Evolutionary conservation across 2,888 invertebrate species (phyloP).

Genomic region (Xestia ashworthii): DNA sequence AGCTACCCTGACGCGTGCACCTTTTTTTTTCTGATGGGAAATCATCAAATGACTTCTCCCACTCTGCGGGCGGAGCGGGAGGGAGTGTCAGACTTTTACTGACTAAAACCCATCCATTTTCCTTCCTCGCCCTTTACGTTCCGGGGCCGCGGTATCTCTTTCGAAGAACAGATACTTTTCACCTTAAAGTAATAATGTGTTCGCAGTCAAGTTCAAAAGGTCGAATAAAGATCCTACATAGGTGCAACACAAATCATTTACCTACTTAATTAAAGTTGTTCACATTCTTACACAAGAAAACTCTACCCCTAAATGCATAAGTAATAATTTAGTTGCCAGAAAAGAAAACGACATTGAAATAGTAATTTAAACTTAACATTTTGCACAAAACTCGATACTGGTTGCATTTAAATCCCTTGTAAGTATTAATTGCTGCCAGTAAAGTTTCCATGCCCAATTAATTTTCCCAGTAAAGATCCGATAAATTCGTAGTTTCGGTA

Average conservation of each 20-base stretch:
- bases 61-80: no score
- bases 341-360: slow-evolving; percentile 17
- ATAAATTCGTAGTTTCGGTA: slow-evolving; percentile 59
- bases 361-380: slow-evolving; percentile 16
- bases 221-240: background rate
- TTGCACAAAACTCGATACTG: slow-evolving; percentile 31
- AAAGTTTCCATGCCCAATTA: slow-evolving; percentile 65
- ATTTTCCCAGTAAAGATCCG: slow-evolving; percentile 64
- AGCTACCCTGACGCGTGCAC: no score
- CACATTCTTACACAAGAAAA: background rate
- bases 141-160: no score
- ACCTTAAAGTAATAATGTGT: background rate
- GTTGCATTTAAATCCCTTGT: slow-evolving; percentile 33
- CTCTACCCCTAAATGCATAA: background rate
- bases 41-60: no score
- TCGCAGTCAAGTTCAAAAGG: background rate
- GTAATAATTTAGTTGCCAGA: background rate
- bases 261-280: background rate
- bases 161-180: no score
- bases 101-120: no score
- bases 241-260: slow-evolving; percentile 5
- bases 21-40: no score
- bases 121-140: no score
- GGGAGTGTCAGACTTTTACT: no score
- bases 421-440: slow-evolving; percentile 53